phyloP scores from a whole-genome alignment of 2,888 invertebrate species.

The Melangyna quadrimaculata region DNA sequence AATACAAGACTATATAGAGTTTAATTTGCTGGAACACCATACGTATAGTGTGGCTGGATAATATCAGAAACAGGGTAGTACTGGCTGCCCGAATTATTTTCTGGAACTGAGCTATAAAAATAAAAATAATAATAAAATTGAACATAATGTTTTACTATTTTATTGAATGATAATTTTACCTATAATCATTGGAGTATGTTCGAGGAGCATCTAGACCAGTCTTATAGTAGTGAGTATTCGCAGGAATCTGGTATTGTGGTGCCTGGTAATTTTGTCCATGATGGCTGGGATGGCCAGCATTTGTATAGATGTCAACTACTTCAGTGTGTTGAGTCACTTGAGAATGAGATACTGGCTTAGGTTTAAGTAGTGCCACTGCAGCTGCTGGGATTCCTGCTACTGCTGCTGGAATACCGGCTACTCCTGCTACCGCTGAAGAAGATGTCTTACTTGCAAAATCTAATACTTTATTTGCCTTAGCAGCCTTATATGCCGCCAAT shows the following conservation, averaged over 20 bases:
- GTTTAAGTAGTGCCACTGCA: background rate
- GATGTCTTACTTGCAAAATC: slow-evolving; percentile 32
- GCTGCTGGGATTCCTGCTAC: slow-evolving; percentile 1
- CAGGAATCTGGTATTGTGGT: background rate
- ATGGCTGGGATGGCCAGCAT: background rate
- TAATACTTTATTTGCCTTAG: slow-evolving; percentile 31
- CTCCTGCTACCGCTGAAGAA: slow-evolving; percentile 16
- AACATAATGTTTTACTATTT: background rate
- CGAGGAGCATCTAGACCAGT: background rate
- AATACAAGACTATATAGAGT: background rate
- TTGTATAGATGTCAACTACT: background rate
- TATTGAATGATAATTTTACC: background rate
- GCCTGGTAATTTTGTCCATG: slow-evolving; percentile 14
- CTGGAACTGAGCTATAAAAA: background rate
- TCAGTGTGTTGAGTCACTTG: background rate
- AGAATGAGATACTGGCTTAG: background rate
- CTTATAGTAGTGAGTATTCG: slow-evolving; percentile 27
- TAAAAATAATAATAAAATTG: background rate
- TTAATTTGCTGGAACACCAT: slow-evolving; percentile 53
- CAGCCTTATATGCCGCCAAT: slow-evolving; percentile 33
- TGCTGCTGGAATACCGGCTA: slow-evolving; percentile 1
- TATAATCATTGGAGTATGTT: slow-evolving; percentile 20
- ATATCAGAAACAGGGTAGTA: slow-evolving; percentile 12
- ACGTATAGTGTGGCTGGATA: slow-evolving; percentile 31
- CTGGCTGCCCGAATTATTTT: background rate